Base-by-base conservation (phyloP, 1,140 invertebrate species). In the Philaenus spumarius region DNA sequence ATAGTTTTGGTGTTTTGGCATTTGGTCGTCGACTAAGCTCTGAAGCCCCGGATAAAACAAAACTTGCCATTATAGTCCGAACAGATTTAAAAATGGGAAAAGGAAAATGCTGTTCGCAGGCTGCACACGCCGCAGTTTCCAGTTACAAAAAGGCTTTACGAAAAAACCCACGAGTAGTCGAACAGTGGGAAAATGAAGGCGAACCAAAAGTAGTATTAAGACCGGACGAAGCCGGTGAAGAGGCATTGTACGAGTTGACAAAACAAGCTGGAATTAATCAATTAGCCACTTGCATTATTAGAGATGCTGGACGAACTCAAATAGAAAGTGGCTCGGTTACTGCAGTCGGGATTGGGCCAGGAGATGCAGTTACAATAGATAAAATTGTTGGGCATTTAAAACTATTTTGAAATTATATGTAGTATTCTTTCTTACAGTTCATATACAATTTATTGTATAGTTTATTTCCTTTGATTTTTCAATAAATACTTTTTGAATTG, bases 71-170 rank as follows among this genome's bases (percentile, higher is more conserved):
- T 46, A 85, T 95, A 20, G 86, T 95, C 2, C 77, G 93, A 68
- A 91, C 82, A 68, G 93, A 97, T 71, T 75, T 97, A 0, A 89
- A 90, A 71, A 97, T 98, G 94, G 84, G 87, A 17, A 95, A 94
- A 80, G 94, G 94, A 14, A 97, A 97, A 79, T 84, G 92, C 42
- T 93, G 89, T 26, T 90, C 93, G 2, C 94, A 95, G 72, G 95
- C 92, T 78, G 82, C 86, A 42, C 94, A 97, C 77, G 94, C 90
- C 47, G 87, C 93, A 6, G 84, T 89, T 20, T 82, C 81, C 43
- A 90, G 86, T 2, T 93, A 89, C 67, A 81, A 85, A 61, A 84
- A 85, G 63, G 78, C 83, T 15, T 73, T 80, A 9, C 75, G 71
- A 53, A 79, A 76, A 53, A 76, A 83, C 62, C 83, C 83, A 6